Base-by-base conservation (phyloP, 2,797 vertebrate genomes). In the Scarus forsteni region DNA sequence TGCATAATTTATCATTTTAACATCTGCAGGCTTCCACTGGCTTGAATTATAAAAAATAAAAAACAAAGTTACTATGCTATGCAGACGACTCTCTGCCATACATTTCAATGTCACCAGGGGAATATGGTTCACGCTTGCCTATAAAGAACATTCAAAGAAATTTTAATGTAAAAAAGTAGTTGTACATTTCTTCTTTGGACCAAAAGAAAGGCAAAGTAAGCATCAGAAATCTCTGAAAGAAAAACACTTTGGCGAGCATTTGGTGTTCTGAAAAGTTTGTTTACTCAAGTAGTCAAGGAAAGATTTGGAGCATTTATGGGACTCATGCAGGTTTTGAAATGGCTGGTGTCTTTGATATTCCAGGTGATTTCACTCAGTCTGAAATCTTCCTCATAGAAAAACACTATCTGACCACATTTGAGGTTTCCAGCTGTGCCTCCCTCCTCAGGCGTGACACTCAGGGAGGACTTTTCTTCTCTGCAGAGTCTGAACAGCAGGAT, bases 401-500 rank as follows among this genome's bases (percentile, higher is more conserved):
- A 51, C 27, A 14, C 19, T 8, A 34, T 51, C 8, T 34, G 50
- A 51, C 50, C 50, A 8, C 5, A 35, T 19, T 6, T 2, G 12
- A 14, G 0, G 27, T 16, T 19, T 60, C 71, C 62, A 73, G 80
- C 42, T 65, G 54, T 40, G 61, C 40, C 5, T 42, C 8, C 34
- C 15, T 9, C 3, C 38, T 70, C 19, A 60, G 18, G 53, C 27
- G 52, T 1, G 54, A 68, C 76, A 70, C 56, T 19, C 27, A 44
- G 36, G 55, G 27, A 34, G 12, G 34, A 56, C 19, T 36, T 70
- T 36, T 38, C 39, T 63, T 50, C n/a, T 51, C 14, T 0, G 5
- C 13, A 8, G 6, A 5, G 66, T 19, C 6, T 46, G 45, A 79
- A 66, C 64, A 73, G 76, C 68, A 60, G 48, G 52, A 12, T 67